Percentiles rank a stretch among this genome's conserved stretches.
Evolutionary conservation across 2,888 invertebrate genomes (phyloP).

Genomic region (Brachypterus glaber): DNA sequence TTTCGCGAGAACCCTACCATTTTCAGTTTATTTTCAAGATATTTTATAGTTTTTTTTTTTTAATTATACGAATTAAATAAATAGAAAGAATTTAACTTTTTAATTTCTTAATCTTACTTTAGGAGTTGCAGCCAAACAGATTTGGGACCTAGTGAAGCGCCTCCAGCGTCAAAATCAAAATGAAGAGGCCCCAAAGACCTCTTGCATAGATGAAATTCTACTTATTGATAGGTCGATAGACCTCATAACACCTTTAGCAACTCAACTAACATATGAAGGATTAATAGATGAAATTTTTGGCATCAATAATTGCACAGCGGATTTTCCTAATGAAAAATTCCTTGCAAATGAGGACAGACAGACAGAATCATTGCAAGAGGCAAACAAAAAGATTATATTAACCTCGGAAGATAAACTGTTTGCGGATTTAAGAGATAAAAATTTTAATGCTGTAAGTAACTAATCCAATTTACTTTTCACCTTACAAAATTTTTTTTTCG

Average conservation of each 20-base stretch:
- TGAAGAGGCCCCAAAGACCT: slow-evolving; percentile 37
- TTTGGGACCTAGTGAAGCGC: slow-evolving; percentile 77
- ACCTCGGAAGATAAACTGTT: slow-evolving; percentile 86
- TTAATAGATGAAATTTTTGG: slow-evolving; percentile 92
- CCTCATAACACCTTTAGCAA: slow-evolving; percentile 82
- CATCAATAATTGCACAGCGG: slow-evolving; percentile 70
- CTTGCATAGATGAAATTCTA: slow-evolving; percentile 73
- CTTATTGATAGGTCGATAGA: slow-evolving; percentile 87
- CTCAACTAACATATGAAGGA: slow-evolving; percentile 95
- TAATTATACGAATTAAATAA: too few species aligned
- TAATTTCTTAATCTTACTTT: not conserved
- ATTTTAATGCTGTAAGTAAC: slow-evolving; percentile 65
- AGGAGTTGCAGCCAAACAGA: slow-evolving; percentile 67
- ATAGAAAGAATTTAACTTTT: not conserved
- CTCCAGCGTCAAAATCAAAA: slow-evolving; percentile 52
- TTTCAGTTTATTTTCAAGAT: too few species aligned
- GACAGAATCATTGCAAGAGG: slow-evolving; percentile 49
- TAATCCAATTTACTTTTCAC: not conserved
- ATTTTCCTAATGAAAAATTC: slow-evolving; percentile 80
- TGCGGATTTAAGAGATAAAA: slow-evolving; percentile 83
- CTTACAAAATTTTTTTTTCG: not conserved
- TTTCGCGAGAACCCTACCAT: too few species aligned
- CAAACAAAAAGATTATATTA: slow-evolving; percentile 67
- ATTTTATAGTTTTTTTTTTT: too few species aligned
- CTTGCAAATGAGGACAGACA: slow-evolving; percentile 54